Conservation (phyloP, 2,797 vertebrate species). For the Macrochelys suwanniensis region DNA sequence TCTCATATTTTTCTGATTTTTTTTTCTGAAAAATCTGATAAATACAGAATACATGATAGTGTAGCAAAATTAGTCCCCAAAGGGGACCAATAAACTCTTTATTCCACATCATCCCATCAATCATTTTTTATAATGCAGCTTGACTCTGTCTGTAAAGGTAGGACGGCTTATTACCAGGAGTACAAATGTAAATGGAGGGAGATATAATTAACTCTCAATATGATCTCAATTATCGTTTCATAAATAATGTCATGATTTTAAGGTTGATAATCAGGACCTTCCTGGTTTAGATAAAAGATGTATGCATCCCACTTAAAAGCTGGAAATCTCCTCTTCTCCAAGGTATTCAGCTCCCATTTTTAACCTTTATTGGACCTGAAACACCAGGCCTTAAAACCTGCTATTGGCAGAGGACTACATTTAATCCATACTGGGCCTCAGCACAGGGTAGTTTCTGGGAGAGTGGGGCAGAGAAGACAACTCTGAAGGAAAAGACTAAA, state of each 20-base stretch:
- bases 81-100: not conserved
- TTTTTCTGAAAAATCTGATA: not conserved
- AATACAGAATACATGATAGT: fast-evolving
- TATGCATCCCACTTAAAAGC: not conserved
- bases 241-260: not conserved
- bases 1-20: not conserved
- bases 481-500: not conserved
- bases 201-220: too few species aligned
- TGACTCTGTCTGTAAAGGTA: too few species aligned
- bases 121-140: too few species aligned
- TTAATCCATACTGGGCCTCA: not conserved
- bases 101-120: not conserved
- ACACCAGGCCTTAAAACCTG: not conserved
- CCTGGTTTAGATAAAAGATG: not conserved
- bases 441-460: not conserved
- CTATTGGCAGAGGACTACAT: not conserved
- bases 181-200: too few species aligned
- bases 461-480: not conserved
- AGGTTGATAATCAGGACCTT: not conserved
- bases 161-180: too few species aligned
- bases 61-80: not conserved
- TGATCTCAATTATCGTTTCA: not conserved
- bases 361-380: not conserved
- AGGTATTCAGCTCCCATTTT: not conserved
- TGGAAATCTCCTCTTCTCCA: not conserved